Evolutionary conservation across 2,113 vertebrate genomes (phyloP).

Genomic region (Danionella cerebrum): DNA sequence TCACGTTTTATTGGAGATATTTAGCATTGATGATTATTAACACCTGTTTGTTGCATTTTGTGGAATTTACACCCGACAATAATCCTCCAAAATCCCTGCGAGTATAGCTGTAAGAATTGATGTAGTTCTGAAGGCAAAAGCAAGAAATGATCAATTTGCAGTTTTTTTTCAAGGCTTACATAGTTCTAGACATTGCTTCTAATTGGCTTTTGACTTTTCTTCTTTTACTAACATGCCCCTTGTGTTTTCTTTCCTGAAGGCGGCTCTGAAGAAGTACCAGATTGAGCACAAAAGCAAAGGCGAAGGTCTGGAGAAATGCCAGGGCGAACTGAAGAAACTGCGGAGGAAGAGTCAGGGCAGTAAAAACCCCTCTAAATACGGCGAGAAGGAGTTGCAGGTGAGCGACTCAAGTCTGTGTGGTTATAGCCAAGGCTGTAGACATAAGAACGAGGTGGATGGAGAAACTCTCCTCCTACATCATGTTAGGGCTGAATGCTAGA

Average conservation of each 20-base stretch:
- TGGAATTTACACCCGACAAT: too few relatives aligned
- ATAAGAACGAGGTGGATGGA: constrained; percentile 3
- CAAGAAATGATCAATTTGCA: neutral
- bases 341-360: constrained; percentile 97
- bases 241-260: constrained; percentile 60
- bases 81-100: too few relatives aligned
- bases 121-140: neutral
- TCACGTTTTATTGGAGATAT: too few relatives aligned
- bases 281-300: constrained; percentile 88
- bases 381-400: constrained; percentile 97
- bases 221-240: neutral
- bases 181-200: too few relatives aligned
- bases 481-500: constrained; percentile 18
- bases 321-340: constrained; percentile 93
- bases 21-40: too few relatives aligned
- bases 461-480: constrained; percentile 3
- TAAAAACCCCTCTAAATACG: constrained; percentile 97
- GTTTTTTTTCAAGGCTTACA: too few relatives aligned
- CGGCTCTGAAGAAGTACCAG: constrained; percentile 96
- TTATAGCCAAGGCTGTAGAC: neutral
- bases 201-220: too few relatives aligned
- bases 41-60: too few relatives aligned
- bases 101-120: too few relatives aligned
- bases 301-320: constrained; percentile 92
- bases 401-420: constrained; percentile 19